Conservation (phyloP, 2,888 invertebrate genomes). For the Ormyrus rosae region DNA sequence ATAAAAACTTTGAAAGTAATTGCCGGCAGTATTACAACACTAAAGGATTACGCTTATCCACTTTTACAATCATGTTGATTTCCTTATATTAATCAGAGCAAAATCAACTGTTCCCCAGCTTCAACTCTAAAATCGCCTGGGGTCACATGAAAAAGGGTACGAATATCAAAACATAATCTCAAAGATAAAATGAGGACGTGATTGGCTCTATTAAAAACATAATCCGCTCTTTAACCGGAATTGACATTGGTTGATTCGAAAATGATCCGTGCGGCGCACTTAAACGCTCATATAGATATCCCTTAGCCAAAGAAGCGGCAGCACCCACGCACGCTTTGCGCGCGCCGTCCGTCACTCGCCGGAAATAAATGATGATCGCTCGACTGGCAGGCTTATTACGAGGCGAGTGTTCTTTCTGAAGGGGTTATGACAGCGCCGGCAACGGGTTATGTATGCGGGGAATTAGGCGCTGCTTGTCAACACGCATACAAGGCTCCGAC, state of each 20-base stretch:
- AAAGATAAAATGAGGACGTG: conserved; percentile 1
- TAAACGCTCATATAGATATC: background rate
- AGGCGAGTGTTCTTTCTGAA: conserved; percentile 57
- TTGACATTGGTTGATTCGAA: conserved; percentile 37
- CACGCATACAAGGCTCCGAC: conserved; percentile 56
- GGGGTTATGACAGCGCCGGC: conserved; percentile 65
- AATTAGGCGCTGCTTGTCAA: conserved; percentile 66
- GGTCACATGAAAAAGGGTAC: too few species aligned
- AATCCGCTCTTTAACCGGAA: conserved; percentile 14
- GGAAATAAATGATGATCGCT: conserved; percentile 50
- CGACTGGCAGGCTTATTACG: background rate
- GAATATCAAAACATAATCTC: conserved; percentile 10
- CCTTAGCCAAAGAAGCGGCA: conserved; percentile 22
- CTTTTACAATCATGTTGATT: too few species aligned
- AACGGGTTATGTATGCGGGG: conserved; percentile 63
- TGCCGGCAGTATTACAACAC: too few species aligned
- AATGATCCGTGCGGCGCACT: conserved; percentile 28
- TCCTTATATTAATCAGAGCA: too few species aligned
- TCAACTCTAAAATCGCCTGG: too few species aligned
- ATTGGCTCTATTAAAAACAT: conserved; percentile 37
- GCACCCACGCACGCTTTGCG: conserved; percentile 9
- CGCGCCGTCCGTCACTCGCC: conserved; percentile 18
- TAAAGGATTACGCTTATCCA: too few species aligned
- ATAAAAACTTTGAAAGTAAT: too few species aligned
- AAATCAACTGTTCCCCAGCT: too few species aligned